Evolutionary conservation across 2,888 invertebrate species (phyloP).

Genomic region (Craniophora ligustri): DNA sequence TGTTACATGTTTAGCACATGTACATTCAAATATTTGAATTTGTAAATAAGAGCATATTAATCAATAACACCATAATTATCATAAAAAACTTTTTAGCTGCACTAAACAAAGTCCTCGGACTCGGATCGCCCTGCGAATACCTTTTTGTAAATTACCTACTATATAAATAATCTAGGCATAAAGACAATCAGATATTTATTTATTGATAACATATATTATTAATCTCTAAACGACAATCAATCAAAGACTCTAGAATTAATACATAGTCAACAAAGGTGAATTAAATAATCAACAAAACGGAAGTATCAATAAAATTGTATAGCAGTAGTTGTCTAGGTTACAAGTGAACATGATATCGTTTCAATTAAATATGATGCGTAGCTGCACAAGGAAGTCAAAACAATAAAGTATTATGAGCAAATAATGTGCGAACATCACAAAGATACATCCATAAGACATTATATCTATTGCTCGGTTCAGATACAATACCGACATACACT

Average conservation of each 20-base stretch:
- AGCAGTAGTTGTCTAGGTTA: conserved; percentile 9
- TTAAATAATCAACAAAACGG: conserved; percentile 38
- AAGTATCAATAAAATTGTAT: conserved; percentile 18
- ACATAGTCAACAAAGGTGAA: conserved; percentile 39
- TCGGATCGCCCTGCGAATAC: too few relatives aligned
- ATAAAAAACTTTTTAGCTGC: too few relatives aligned
- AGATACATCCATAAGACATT: conserved; percentile 24
- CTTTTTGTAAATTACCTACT: not conserved
- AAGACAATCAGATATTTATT: conserved; percentile 48
- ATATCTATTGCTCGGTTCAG: conserved; percentile 34
- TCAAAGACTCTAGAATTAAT: conserved; percentile 40
- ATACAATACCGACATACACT: conserved; percentile 33
- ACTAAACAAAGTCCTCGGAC: too few relatives aligned
- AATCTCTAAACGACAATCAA: conserved; percentile 56
- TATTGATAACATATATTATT: conserved; percentile 58
- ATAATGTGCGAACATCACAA: conserved; percentile 28
- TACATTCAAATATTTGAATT: too few relatives aligned
- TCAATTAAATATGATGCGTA: not conserved
- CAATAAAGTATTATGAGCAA: conserved; percentile 27
- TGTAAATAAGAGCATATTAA: too few relatives aligned
- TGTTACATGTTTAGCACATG: too few relatives aligned
- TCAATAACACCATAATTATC: too few relatives aligned
- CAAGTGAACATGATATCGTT: conserved; percentile 12
- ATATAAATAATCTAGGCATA: conserved; percentile 36
- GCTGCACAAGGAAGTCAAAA: conserved; percentile 13